Evolutionary conservation across 1,140 invertebrate species (phyloP).

Genomic region (Maconellicoccus hirsutus): DNA sequence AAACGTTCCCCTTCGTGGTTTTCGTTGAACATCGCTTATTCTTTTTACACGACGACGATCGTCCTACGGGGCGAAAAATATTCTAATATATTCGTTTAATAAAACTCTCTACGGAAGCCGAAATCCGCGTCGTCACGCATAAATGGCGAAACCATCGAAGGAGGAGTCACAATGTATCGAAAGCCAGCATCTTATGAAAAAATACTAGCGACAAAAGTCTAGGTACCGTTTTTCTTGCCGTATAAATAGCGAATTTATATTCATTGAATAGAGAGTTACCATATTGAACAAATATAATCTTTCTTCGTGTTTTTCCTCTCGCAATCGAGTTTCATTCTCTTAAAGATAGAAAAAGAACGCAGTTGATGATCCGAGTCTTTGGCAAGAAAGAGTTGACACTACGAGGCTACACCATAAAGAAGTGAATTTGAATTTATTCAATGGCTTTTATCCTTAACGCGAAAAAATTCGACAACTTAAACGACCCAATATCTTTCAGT

Average conservation of each 20-base stretch:
- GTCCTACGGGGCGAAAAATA: background rate
- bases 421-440: slow-evolving; percentile 9
- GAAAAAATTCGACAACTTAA: slow-evolving; percentile 4
- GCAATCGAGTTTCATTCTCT: too few relatives aligned
- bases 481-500: background rate
- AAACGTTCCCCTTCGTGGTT: background rate
- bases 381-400: background rate
- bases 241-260: slow-evolving; percentile 10
- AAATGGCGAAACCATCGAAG: slow-evolving; percentile 1
- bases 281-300: slow-evolving; percentile 6
- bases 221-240: background rate
- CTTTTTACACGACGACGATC: too few relatives aligned
- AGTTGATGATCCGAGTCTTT: slow-evolving; percentile 4
- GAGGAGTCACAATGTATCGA: background rate
- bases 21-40: background rate
- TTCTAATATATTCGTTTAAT: slow-evolving; percentile 10
- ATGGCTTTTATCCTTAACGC: slow-evolving; percentile 3
- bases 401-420: background rate
- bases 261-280: slow-evolving; percentile 4
- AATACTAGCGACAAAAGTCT: slow-evolving; percentile 3
- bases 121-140: background rate
- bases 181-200: background rate
- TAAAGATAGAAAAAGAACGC: background rate
- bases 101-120: background rate
- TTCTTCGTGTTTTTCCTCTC: background rate